These are phyloP conservation scores for Tridacna crocea DNA, from an alignment of 2,888 invertebrate species.

Conservation along the genomic window DNA sequence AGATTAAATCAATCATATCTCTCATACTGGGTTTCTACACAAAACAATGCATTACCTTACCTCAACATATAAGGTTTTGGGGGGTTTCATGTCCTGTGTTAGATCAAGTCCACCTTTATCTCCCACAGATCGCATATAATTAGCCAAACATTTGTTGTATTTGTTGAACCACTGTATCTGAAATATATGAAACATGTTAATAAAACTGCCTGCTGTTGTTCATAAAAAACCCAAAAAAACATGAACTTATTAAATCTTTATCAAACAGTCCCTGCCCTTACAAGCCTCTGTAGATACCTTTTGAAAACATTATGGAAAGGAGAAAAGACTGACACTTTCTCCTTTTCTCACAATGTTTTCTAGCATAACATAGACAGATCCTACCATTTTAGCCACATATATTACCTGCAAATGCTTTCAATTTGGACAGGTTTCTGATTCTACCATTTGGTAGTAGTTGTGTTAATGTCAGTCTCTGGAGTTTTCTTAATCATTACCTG, in stretches of 20 bases:
- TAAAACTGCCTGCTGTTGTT: background rate
- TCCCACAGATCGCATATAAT: conserved; percentile 95
- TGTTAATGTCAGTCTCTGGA: too few relatives aligned
- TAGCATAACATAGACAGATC: too few relatives aligned
- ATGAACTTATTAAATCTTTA: background rate
- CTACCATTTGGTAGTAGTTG: too few relatives aligned
- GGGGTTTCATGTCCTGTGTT: conserved; percentile 94
- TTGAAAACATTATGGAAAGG: background rate
- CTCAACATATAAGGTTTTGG: conserved; percentile 96
- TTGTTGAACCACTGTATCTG: conserved; percentile 92
- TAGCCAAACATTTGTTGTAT: conserved; percentile 93
- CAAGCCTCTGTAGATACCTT: background rate
- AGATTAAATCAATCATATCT: too few relatives aligned
- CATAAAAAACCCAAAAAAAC: too few relatives aligned
- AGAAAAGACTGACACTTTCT: background rate
- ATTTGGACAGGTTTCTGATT: too few relatives aligned
- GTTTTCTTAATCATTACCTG: too few relatives aligned
- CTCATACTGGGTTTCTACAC: too few relatives aligned
- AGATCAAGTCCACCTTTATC: conserved; percentile 90
- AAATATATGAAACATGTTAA: background rate
- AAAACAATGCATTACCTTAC: conserved; percentile 85
- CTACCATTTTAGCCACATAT: too few relatives aligned
- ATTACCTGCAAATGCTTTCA: too few relatives aligned
- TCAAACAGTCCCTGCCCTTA: background rate
- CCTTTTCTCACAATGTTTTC: too few relatives aligned